A percentile compares a stretch with the other conserved stretches of the same genome.
Evolutionary conservation across 2,113 vertebrate species (phyloP).

Genomic region (Onychostruthus taczanowskii): DNA sequence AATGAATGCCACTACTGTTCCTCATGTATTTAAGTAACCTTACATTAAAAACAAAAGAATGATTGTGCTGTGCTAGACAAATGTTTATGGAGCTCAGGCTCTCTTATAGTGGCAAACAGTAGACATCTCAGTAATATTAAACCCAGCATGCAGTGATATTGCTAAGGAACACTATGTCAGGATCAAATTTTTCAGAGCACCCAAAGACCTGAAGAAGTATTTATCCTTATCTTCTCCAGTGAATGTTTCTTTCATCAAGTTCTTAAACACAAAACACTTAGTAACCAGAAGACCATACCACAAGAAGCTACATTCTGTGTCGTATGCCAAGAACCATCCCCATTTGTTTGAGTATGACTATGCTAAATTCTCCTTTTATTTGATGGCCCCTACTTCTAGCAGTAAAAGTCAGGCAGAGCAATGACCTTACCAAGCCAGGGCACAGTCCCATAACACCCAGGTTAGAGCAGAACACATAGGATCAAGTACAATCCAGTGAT

Average conservation of each 20-base stretch:
- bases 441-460: fast-evolving
- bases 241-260: neutral
- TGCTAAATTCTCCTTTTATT: neutral
- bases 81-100: neutral
- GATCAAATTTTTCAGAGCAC: neutral
- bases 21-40: neutral
- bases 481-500: fast-evolving
- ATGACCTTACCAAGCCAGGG: neutral
- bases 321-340: neutral
- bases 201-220: neutral
- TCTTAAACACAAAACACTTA: neutral
- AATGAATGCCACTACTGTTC: neutral
- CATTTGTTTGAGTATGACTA: neutral
- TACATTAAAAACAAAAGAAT: neutral
- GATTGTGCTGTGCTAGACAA: neutral
- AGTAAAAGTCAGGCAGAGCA: neutral
- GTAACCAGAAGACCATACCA: neutral
- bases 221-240: neutral
- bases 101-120: neutral
- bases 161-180: neutral
- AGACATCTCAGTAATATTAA: neutral
- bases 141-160: neutral
- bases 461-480: neutral
- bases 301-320: neutral
- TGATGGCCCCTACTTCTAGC: neutral